Evolutionary conservation across 2,113 vertebrate species (phyloP).

Genomic region (Phycodurus eques): DNA sequence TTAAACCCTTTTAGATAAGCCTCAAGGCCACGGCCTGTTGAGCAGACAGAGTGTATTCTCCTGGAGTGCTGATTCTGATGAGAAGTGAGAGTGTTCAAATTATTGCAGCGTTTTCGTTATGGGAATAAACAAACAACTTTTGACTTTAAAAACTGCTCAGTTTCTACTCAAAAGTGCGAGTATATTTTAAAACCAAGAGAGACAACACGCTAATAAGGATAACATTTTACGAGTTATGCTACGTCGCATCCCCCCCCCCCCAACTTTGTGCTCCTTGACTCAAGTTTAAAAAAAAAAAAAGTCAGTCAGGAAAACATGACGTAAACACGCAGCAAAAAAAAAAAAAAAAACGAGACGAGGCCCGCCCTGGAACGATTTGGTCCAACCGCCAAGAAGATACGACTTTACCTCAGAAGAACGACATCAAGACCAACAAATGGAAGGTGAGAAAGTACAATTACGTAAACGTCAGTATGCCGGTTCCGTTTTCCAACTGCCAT

Average conservation of each 20-base stretch:
- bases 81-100: not conserved
- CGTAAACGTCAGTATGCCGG: conserved; percentile 35
- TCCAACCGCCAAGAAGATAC: conserved; percentile 28
- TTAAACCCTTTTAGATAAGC: conserved; percentile 73
- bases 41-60: conserved; percentile 62
- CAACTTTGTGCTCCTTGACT: no score
- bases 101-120: not conserved
- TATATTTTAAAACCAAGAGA: not conserved
- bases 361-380: conserved; percentile 9
- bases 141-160: not conserved
- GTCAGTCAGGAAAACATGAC: conserved; percentile 14
- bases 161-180: not conserved
- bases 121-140: not conserved
- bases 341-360: not conserved
- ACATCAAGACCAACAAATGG: conserved; percentile 35
- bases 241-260: not conserved
- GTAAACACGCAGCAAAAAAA: not conserved
- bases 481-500: conserved; percentile 51
- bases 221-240: not conserved
- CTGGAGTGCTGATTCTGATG: conserved; percentile 62
- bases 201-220: not conserved
- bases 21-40: conserved; percentile 67
- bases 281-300: not conserved
- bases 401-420: fast-evolving
- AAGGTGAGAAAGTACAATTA: not conserved